Evolutionary conservation across 2,113 vertebrate genomes (phyloP), one percentile per base, ranked within the genome.

Genomic region (Butastur rufipennis): DNA sequence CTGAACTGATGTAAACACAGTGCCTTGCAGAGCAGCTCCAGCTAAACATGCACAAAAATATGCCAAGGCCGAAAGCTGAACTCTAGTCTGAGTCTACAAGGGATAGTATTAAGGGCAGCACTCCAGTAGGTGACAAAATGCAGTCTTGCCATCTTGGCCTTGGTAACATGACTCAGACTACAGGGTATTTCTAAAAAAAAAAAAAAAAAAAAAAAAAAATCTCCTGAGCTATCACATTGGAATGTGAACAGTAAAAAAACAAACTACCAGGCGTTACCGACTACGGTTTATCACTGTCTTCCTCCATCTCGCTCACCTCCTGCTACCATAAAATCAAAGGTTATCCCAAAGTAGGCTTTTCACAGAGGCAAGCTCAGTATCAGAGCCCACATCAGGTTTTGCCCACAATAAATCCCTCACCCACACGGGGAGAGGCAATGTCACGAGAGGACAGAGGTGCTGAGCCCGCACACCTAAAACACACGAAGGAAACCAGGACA

Each of bases 341-440:
- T 19, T 6, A 18, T 2, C 48, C 45, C 65, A 7, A 6, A 10
- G 11, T 0, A 10, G 32, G 22, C 42, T 31, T 31, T 19, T 6
- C n/a, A 2, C 11, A 2, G 36, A 4, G 42, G 23, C 0, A 3
- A 9, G 62, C 67, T 2, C 9, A 27, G 75, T 5, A 2, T 1
- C 26, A 3, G 38, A 31, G n/a, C 47, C n/a, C 7, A 18, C 29
- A 7, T 3, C 34, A 14, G 34, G 9, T 10, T 36, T 21, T 48
- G 1, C 3, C 59, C 80, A 29, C 47, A 27, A 18, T 50, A 47
- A 22, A 10, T 11, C 5, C 45, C 43, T 21, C 31, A 2, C 16
- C 40, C 53, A 55, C 53, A 19, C 7, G 16, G 9, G 26, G 31
- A 13, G 53, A 58, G 18, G 31, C 31, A 53, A 53, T 10, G 5